Base-by-base conservation (phyloP, 1,140 invertebrate species). In the Brachionus rubens region DNA sequence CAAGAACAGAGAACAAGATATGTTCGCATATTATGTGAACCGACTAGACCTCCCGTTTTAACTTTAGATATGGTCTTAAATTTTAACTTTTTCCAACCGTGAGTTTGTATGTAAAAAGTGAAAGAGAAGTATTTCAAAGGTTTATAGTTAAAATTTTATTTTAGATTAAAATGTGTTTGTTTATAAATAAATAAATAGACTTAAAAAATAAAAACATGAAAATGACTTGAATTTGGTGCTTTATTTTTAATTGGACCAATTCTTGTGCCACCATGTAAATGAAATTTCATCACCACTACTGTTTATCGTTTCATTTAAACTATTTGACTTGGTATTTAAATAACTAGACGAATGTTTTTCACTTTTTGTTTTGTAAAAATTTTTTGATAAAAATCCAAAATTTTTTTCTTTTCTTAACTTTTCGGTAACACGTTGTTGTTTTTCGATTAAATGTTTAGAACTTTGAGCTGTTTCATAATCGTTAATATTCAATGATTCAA, bases 381-480 rank as follows among this genome's bases (percentile, higher is more conserved):
- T 65, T 65, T 65, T 65, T 26, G 59, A 65, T 12, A 65, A 24
- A 65, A 43, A 65, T 16, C 0, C 24, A 24, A 65, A 46, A 65
- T 43, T 65, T 43, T 65, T 65, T 14, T 65, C 59, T 26, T 65
- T 65, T 3, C 59, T 16, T 21, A 65, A 24, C 7, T 65, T 65
- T 30, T 65, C 36, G 26, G 36, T 65, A 6, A 65, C 1, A 16
- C 36, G 21, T 43, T 65, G 59, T 43, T 65, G 59, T 24, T 46
- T 65, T 43, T 65, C 59, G 10, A 65, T 46, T 2, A 65, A 24
- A 12, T 6, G 12, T 24, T 36, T 65, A 12, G 7, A 43, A 28
- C 19, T 65, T 24, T 43, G 19, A 65, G 83, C 83, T 40, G 80
- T 82, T 52, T 80, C 80, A 40, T 83, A 79, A 75, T 84, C 82